Base-by-base conservation (phyloP, 1,140 invertebrate species). In the Anastatus disparis region DNA sequence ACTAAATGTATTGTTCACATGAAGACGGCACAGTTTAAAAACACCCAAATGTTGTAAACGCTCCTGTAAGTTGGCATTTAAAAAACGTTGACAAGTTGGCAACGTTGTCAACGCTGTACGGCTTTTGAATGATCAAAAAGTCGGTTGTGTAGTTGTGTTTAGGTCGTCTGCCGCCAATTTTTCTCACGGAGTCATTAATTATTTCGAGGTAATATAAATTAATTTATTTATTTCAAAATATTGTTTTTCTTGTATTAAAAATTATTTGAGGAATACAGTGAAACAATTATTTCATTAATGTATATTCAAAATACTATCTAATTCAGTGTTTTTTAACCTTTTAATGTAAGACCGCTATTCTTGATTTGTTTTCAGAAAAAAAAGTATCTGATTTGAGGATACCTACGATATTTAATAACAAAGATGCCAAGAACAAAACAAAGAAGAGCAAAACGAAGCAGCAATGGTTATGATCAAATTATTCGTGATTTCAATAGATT, bases 381-480 rank as follows among this genome's bases (percentile, higher is more conserved):
- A n/a, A n/a, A n/a, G n/a, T n/a, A n/a, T n/a, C n/a, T n/a, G n/a
- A n/a, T n/a, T n/a, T n/a, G n/a, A n/a, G n/a, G n/a, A n/a, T n/a
- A n/a, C n/a, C n/a, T n/a, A n/a, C n/a, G n/a, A n/a, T n/a, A n/a
- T n/a, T n/a, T n/a, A n/a, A n/a, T n/a, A n/a, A n/a, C 12, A 27
- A 78, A 77, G 66, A 83, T 83, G 82, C 80, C 81, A 9, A 76
- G 81, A 24, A 83, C 81, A 55, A 77, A 74, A 26, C 56, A 56
- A 58, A 69, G 4, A 78, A 78, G 65, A 26, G 24, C 8, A 74
- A 70, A 46, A 13, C 52, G 22, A 52, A 20, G 3, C 22, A 73
- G 0, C 44, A 20, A 10, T 7, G 79, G 79, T 12, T 52, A 29
- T 40, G 75, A 80, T 8, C 61, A 76, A 26, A 48, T 79, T 20